Conservation (phyloP, 2,113 vertebrate genomes). For the cattle (Bos taurus) region DNA sequence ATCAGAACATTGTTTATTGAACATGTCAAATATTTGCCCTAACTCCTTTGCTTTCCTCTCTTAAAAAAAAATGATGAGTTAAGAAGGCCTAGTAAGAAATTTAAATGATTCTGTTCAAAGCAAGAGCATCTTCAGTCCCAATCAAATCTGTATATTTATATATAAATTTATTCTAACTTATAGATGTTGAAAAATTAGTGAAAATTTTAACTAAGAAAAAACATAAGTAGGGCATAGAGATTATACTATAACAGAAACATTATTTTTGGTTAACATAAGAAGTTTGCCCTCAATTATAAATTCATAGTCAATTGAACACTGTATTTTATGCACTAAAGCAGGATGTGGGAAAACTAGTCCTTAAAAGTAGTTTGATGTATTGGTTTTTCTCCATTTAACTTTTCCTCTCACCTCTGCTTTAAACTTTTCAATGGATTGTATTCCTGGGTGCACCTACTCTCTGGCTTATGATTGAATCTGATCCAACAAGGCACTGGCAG, state of each 20-base stretch:
- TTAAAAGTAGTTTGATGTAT: neutral
- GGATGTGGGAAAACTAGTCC: neutral
- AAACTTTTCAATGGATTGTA: neutral
- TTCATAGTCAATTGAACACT: neutral
- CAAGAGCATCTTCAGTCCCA: neutral
- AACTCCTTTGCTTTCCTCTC: neutral
- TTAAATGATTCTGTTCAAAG: neutral
- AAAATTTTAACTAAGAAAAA: neutral
- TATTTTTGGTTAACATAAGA: neutral
- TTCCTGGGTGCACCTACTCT: neutral
- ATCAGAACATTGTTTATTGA: neutral
- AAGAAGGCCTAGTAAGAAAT: neutral
- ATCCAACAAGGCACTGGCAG: neutral
- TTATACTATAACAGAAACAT: neutral
- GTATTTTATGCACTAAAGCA: neutral
- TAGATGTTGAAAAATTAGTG: neutral
- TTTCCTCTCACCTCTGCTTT: neutral
- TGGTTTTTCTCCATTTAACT: neutral
- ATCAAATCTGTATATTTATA: neutral
- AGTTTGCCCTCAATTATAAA: neutral
- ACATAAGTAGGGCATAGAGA: neutral
- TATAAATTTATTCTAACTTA: neutral
- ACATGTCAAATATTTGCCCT: neutral
- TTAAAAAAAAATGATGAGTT: neutral
- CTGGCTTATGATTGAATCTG: neutral